These are phyloP conservation scores for Thumatha senex DNA, from an alignment of 2,888 invertebrate genomes.

Conservation along the genomic window DNA sequence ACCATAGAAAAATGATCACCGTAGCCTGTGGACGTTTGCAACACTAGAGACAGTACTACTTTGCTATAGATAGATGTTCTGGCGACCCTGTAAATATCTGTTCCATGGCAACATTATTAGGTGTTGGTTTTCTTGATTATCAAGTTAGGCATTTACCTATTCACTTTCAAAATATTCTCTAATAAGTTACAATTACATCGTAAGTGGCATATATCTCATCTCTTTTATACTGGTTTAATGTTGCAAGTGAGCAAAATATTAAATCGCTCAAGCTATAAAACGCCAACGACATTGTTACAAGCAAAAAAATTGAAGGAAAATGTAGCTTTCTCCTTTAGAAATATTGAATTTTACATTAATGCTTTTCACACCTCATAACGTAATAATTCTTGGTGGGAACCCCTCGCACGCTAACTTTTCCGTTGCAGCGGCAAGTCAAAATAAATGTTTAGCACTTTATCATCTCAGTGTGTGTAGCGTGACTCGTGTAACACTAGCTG, in stretches of 20 bases:
- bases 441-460: constrained; percentile 81
- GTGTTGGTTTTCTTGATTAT: no score
- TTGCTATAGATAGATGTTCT: no score
- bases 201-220: not conserved
- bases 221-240: constrained; percentile 14
- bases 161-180: no score
- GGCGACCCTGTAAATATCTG: no score
- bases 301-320: constrained; percentile 66
- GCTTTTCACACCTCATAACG: constrained; percentile 83
- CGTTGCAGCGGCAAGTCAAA: constrained; percentile 75
- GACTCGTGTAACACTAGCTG: constrained; percentile 20
- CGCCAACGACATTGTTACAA: constrained; percentile 56
- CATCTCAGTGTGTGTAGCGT: constrained; percentile 55
- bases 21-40: no score
- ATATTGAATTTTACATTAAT: constrained; percentile 83
- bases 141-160: no score
- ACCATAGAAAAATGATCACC: no score
- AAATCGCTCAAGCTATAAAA: constrained; percentile 28
- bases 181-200: not conserved
- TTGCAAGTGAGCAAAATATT: constrained; percentile 27
- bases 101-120: no score
- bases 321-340: constrained; percentile 64
- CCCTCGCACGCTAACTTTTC: constrained; percentile 72
- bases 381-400: constrained; percentile 75
- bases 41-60: no score